Percentiles rank a stretch among this genome's conserved stretches.
Evolutionary conservation across 2,888 invertebrate species (phyloP).

Genomic region (Seira musarum): DNA sequence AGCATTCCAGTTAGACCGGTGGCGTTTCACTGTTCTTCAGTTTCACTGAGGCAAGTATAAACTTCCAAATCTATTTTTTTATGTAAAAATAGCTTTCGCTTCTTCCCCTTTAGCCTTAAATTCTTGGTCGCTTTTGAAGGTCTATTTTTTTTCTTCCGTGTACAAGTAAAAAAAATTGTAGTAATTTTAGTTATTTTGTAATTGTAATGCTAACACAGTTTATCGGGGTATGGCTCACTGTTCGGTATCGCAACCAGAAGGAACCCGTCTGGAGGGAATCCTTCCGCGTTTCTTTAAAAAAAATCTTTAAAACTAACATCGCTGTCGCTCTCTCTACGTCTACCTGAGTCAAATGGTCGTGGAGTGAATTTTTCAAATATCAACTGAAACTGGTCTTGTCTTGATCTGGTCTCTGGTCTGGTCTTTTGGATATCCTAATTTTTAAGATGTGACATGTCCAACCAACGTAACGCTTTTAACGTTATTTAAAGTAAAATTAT

Average conservation of each 20-base stretch:
- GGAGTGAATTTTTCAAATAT: too few species aligned
- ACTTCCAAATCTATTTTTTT: not conserved
- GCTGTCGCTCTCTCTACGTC: not conserved
- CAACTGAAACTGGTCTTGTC: too few species aligned
- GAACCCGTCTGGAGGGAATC: conserved; percentile 91
- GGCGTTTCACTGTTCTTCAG: conserved; percentile 97
- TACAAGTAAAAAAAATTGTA: conserved; percentile 20
- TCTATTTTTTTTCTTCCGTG: conserved; percentile 12
- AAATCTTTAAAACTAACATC: not conserved
- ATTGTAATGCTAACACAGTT: conserved; percentile 80
- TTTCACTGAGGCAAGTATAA: conserved; percentile 89
- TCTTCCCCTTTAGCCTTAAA: not conserved
- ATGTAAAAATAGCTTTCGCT: not conserved
- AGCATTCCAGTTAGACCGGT: conserved; percentile 90
- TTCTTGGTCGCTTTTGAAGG: too few species aligned
- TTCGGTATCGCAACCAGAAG: conserved; percentile 98
- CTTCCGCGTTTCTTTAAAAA: conserved; percentile 94
- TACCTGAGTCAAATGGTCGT: not conserved
- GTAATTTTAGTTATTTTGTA: conserved; percentile 23
- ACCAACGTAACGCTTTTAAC: not conserved
- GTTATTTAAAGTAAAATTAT: not conserved
- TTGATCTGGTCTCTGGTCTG: not conserved
- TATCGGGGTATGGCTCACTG: conserved; percentile 96
- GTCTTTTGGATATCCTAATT: not conserved
- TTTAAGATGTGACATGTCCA: not conserved